Base-by-base conservation (phyloP, 2,113 vertebrate genomes). In the Hucho hucho region DNA sequence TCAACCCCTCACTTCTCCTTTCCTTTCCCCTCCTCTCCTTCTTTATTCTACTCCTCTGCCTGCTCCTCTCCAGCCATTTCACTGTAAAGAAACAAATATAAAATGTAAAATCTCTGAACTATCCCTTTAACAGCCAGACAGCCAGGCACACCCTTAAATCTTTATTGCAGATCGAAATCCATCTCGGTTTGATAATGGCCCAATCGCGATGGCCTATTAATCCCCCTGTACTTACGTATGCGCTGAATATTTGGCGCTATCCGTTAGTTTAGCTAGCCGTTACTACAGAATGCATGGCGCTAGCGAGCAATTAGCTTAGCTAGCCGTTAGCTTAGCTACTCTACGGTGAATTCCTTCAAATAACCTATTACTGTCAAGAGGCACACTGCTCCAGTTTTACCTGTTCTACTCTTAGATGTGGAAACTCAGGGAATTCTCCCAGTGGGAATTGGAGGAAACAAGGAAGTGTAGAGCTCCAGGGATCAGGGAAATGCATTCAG, bases 1-100 rank as follows among this genome's bases (percentile, higher is more conserved):
- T 87, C n/a, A 83, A 87, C 89, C 47, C 16, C 12, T 53, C 47
- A 12, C 12, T 9, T 53, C 3, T 16, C 14, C 47, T 13, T 2
- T 14, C 16, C 47, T 53, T 9, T 16, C 16, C 14, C 3, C 14
- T 16, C 16, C 16, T 53, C 47, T 16, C 3, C 47, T 16, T 14
- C 14, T 16, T 4, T 18, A 4, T 9, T 16, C 47, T 16, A 4
- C 1, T 14, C 47, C 9, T 16, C 47, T 53, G 13, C 9, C 37
- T 11, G 6, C 37, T 43, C 37, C 37, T 43, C 37, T 43, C 37
- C 7, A 43, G 37, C 37, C 7, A 43, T 43, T 43, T 11, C 37
- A 11, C 7, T 7, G 37, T 43, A 43, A 43, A 43, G 37, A 43
- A 43, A 9, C 7, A 43, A 11, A 43, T 11, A 11, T 43, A 43